phyloP scores from a whole-genome alignment of 2,113 vertebrate species.

The Podocnemis expansa region DNA sequence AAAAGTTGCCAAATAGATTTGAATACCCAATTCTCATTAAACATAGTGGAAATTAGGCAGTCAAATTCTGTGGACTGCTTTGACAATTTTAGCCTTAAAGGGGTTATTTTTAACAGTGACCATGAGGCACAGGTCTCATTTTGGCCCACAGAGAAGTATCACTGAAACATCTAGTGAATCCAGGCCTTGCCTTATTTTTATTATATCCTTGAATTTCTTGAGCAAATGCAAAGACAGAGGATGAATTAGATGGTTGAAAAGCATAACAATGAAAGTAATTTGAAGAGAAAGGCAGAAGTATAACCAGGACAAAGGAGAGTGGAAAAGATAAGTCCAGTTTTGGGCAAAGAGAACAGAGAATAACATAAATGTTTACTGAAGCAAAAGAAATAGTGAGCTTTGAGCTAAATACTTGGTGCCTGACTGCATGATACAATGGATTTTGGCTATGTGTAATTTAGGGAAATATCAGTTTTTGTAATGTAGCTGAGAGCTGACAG shows the following conservation, averaged over 20 bases:
- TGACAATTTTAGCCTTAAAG: not conserved
- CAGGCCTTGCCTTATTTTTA: not conserved
- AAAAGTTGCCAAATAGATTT: not conserved
- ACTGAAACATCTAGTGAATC: constrained; percentile 7
- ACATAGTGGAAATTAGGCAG: not conserved
- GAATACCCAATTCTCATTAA: not conserved
- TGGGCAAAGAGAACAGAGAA: not conserved
- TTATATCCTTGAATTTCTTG: not conserved
- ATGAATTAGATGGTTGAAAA: not conserved
- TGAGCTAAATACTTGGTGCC: not conserved
- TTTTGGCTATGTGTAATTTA: constrained; percentile 34
- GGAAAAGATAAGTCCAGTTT: not conserved
- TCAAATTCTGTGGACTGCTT: not conserved
- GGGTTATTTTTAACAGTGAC: not conserved
- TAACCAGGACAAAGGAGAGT: not conserved
- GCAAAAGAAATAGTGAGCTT: constrained; percentile 6
- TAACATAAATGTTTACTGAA: not conserved
- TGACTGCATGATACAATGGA: not conserved
- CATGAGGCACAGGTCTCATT: not conserved
- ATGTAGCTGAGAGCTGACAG: not conserved
- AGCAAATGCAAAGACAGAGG: not conserved
- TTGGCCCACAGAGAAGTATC: not conserved
- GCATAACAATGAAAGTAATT: not conserved
- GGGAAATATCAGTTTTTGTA: constrained; percentile 32
- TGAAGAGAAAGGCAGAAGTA: constrained; percentile 27